phyloP scores from a whole-genome alignment of 1,140 invertebrate species.

The Charaxes varanes region DNA sequence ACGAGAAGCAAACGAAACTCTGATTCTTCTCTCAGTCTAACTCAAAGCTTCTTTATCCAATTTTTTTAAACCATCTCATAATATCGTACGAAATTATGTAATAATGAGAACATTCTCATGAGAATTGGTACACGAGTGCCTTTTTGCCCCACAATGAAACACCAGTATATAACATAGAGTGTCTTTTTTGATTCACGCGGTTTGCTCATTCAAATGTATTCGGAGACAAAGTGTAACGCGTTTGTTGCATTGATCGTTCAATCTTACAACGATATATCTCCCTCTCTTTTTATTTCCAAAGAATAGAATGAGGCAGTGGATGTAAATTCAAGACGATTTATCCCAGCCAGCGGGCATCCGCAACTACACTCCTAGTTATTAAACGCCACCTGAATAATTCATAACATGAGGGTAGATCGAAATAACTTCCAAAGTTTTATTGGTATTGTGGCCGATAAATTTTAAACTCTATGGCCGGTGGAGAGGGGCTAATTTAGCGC shows the following conservation, averaged over 20 bases:
- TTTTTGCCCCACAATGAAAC: slow-evolving; percentile 1
- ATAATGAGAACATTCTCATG: too few species aligned
- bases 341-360: slow-evolving; percentile 31
- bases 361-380: slow-evolving; percentile 63
- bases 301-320: slow-evolving; percentile 26
- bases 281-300: slow-evolving; percentile 19
- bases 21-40: too few species aligned
- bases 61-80: too few species aligned
- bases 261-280: slow-evolving; percentile 26
- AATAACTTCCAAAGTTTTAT: slow-evolving; percentile 56
- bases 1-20: too few species aligned
- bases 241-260: slow-evolving; percentile 32
- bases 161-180: slow-evolving; percentile 10
- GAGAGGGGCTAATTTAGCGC: slow-evolving; percentile 38
- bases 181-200: slow-evolving; percentile 20
- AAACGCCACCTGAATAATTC: slow-evolving; percentile 68
- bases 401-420: slow-evolving; percentile 61
- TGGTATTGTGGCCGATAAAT: slow-evolving; percentile 31
- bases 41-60: too few species aligned
- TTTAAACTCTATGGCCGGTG: slow-evolving; percentile 44
- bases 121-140: too few species aligned
- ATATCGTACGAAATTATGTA: too few species aligned
- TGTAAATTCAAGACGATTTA: slow-evolving; percentile 25
- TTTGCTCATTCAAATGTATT: slow-evolving; percentile 30
- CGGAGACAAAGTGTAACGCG: slow-evolving; percentile 30